Conservation (phyloP, 37 sponge, comb jelly and placozoan species). For the Mnemiopsis leidyi region DNA sequence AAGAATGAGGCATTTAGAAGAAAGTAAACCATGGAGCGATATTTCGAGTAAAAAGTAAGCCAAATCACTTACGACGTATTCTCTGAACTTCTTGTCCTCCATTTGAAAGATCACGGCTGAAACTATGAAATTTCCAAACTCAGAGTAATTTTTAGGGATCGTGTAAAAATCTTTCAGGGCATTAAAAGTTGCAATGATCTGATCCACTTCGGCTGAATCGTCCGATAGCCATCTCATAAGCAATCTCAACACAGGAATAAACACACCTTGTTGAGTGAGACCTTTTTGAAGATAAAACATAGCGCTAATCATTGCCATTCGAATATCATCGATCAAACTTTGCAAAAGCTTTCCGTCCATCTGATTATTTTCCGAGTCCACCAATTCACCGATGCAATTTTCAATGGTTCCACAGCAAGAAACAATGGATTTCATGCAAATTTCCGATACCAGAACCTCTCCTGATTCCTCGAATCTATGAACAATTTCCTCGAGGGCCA, state of each 20-base stretch:
- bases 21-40: neutral
- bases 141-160: neutral
- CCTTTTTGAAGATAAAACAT: conserved; percentile 34
- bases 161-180: neutral
- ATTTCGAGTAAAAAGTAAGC: conserved; percentile 8
- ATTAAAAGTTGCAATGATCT: neutral
- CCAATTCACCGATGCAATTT: conserved; percentile 4
- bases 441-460: neutral
- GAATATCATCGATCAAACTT: neutral
- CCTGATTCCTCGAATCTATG: conserved; percentile 22
- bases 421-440: neutral
- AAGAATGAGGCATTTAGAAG: neutral
- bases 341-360: neutral
- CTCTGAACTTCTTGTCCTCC: conserved; percentile 1
- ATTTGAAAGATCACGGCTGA: conserved; percentile 22
- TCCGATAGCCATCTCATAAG: conserved; percentile 26
- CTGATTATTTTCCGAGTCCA: conserved; percentile 8
- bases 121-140: neutral
- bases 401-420: conserved; percentile 24
- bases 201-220: neutral
- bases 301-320: conserved; percentile 28
- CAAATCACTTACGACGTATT: neutral
- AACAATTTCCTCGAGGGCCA: neutral
- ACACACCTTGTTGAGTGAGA: neutral
- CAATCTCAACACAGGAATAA: neutral